These are phyloP conservation scores for Mesochorus sp. DNA, from an alignment of 2,888 invertebrate species.

Conservation along the genomic window DNA sequence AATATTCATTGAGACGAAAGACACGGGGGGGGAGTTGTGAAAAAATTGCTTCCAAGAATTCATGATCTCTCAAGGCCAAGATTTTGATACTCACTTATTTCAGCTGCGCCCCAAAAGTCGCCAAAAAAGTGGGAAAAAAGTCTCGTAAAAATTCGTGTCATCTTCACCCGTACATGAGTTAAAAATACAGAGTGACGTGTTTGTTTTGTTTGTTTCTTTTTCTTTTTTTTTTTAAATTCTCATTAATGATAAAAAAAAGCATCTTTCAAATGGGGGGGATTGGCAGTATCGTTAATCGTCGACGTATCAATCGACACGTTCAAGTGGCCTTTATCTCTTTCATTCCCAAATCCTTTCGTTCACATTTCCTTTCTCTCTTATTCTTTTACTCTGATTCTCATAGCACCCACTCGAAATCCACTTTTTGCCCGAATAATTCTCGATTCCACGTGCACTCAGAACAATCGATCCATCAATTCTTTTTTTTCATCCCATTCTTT, in stretches of 20 bases:
- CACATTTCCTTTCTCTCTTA: slow-evolving; percentile 52
- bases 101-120: slow-evolving; percentile 81
- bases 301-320: slow-evolving; percentile 52
- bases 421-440: background rate
- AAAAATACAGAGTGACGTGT: slow-evolving; percentile 70
- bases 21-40: slow-evolving; percentile 67
- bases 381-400: background rate
- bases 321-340: slow-evolving; percentile 60
- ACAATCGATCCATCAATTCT: too few relatives aligned
- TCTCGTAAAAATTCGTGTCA: slow-evolving; percentile 81
- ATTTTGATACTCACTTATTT: slow-evolving; percentile 80
- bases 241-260: slow-evolving; percentile 48
- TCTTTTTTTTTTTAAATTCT: slow-evolving; percentile 66
- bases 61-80: slow-evolving; percentile 74
- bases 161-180: slow-evolving; percentile 77
- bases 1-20: slow-evolving; percentile 11
- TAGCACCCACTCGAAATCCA: slow-evolving; percentile 8
- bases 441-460: too few relatives aligned
- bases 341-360: slow-evolving; percentile 66
- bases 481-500: background rate
- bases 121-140: slow-evolving; percentile 82
- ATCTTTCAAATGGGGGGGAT: background rate
- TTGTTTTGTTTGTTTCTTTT: slow-evolving; percentile 68
- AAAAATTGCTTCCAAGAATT: slow-evolving; percentile 74
- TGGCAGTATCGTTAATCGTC: slow-evolving; percentile 59